Conservation (phyloP, 2,797 vertebrate genomes). For the Enteromius unitaeniatus region DNA sequence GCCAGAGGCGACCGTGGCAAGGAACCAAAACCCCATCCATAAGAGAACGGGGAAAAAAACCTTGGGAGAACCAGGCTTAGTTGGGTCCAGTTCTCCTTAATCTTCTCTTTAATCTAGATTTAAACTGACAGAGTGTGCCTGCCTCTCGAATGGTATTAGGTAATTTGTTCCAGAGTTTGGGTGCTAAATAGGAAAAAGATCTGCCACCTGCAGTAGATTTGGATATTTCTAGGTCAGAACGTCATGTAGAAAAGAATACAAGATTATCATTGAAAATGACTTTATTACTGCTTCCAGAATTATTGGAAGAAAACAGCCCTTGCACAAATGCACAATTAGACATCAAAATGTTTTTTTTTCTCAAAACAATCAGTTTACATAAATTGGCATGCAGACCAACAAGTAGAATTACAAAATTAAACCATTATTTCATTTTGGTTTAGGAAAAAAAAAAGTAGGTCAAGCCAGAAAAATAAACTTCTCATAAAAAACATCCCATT, state of each 20-base stretch:
- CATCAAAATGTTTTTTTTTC: conserved; percentile 50
- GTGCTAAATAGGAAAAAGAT: too few species aligned
- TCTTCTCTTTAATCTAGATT: too few species aligned
- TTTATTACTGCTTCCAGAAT: conserved; percentile 68
- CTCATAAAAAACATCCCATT: conserved; percentile 81
- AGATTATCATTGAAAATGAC: conserved; percentile 57
- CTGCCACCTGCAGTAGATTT: too few species aligned
- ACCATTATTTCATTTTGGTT: conserved; percentile 71
- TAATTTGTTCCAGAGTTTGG: too few species aligned
- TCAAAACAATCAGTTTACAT: conserved; percentile 72
- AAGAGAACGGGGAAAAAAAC: too few species aligned
- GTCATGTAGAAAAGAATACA: conserved; percentile 37
- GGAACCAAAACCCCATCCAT: too few species aligned
- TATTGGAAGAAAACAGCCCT: conserved; percentile 79
- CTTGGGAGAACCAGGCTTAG: too few species aligned
- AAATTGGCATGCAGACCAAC: conserved; percentile 76
- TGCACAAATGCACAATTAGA: conserved; percentile 76
- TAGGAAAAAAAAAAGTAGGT: conserved; percentile 72
- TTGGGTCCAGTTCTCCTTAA: too few species aligned
- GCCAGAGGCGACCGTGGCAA: too few species aligned
- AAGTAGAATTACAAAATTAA: conserved; percentile 79
- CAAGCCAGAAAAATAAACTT: conserved; percentile 81
- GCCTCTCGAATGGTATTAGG: too few species aligned
- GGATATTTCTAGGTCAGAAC: too few species aligned
- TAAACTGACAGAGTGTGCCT: too few species aligned